Percentiles rank a stretch among this genome's conserved stretches.
phyloP scores from a whole-genome alignment of 2,113 vertebrate species.

The Oncorhynchus tshawytscha region DNA sequence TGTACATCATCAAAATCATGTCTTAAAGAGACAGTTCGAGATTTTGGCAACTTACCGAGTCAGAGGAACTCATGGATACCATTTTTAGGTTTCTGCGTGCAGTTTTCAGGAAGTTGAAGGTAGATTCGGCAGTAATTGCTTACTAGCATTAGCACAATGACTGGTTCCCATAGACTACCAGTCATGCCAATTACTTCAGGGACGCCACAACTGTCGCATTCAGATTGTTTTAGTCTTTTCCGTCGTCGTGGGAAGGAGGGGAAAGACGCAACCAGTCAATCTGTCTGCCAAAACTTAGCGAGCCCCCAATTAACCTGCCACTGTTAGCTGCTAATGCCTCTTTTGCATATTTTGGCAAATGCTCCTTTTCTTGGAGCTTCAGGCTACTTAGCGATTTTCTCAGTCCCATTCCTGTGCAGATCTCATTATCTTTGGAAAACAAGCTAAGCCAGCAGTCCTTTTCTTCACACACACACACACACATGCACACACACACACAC shows the following conservation, averaged over 20 bases:
- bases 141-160: no score
- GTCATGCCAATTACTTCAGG: background rate
- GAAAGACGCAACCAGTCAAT: slow-evolving; percentile 10
- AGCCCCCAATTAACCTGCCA: slow-evolving; percentile 75
- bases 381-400: slow-evolving; percentile 62
- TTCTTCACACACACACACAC: no score
- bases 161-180: no score
- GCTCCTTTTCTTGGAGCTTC: slow-evolving; percentile 55
- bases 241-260: background rate
- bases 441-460: slow-evolving; percentile 40
- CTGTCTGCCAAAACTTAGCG: slow-evolving; percentile 53
- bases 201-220: background rate
- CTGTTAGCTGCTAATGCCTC: slow-evolving; percentile 56
- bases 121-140: no score
- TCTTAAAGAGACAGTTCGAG: no score
- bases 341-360: slow-evolving; percentile 62
- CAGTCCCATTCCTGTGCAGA: slow-evolving; percentile 38
- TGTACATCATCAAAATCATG: background rate
- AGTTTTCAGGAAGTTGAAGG: no score
- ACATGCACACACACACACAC: no score
- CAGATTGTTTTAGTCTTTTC: background rate
- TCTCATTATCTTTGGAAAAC: slow-evolving; percentile 64
- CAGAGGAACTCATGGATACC: no score
- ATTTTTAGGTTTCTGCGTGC: no score
- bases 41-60: no score